phyloP scores from a whole-genome alignment of 2,888 invertebrate genomes.

The Tetheella fluctuosa region DNA sequence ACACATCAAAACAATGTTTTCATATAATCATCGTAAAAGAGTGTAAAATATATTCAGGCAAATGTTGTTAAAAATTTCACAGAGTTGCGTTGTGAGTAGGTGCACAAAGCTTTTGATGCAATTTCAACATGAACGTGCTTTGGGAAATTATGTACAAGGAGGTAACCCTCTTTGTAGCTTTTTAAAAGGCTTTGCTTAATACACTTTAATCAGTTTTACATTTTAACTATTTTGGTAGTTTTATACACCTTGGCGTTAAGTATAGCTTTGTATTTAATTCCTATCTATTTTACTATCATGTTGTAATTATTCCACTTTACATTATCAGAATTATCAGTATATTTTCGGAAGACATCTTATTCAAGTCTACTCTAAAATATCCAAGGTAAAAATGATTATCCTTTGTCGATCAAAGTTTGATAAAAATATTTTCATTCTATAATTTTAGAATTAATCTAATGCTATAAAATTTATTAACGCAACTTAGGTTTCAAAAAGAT shows the following conservation, averaged over 20 bases:
- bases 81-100: slow-evolving; percentile 32
- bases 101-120: slow-evolving; percentile 50
- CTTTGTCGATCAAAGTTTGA: too few relatives aligned
- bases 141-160: slow-evolving; percentile 10
- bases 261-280: too few relatives aligned
- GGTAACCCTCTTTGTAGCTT: neutral
- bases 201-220: neutral
- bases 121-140: slow-evolving; percentile 39
- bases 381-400: too few relatives aligned
- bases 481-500: too few relatives aligned
- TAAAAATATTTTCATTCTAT: too few relatives aligned
- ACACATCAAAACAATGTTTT: slow-evolving; percentile 9
- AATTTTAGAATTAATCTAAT: too few relatives aligned
- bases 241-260: neutral
- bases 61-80: slow-evolving; percentile 32
- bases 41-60: slow-evolving; percentile 3
- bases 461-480: too few relatives aligned
- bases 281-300: neutral
- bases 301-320: too few relatives aligned
- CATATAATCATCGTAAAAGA: neutral
- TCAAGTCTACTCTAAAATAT: too few relatives aligned
- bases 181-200: neutral
- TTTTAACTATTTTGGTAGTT: neutral
- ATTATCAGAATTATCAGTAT: too few relatives aligned
- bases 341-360: too few relatives aligned